Evolutionary conservation across 2,113 vertebrate genomes (phyloP), one percentile per base, ranked within the genome.

Genomic region (Gymnorhina tibicen): DNA sequence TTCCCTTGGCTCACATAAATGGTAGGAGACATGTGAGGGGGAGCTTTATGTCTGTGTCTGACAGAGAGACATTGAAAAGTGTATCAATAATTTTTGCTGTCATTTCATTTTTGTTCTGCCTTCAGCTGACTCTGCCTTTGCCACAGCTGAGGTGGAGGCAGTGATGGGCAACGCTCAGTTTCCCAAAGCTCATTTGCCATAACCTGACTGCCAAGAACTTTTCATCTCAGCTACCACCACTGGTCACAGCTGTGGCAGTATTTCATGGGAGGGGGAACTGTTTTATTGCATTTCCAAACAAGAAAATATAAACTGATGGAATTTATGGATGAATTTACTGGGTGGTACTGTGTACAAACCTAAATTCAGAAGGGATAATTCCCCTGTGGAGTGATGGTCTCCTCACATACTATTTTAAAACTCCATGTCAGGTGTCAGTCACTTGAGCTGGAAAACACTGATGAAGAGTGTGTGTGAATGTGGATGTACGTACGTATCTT

Each of bases 121-220:
- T 75, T 67, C 47, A 22, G 18, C 79, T 52, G 41, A 9, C 9
- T 58, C 18, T 33, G 3, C 50, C 22, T 16, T 32, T n/a, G 52
- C 32, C 2, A 2, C 0, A 0, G 32, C 41, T 32, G 73, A n/a
- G 47, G 18, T 14, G 18, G 16, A 44, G 32, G 17, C 0, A 3
- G n/a, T 21, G 72, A 4, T 49, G 59, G 37, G 60, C 37, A 20
- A 6, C 0, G 0, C 23, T 30, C 4, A 1, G 0, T 18, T 70
- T 42, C 37, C 13, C 70, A 16, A 8, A 46, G 13, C 42, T 85
- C 0, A 0, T 37, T 46, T 27, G 24, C 75, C 63, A 14, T 62
- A 55, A 50, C 60, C 55, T 46, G 64, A 12, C 32, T 2, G 10
- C 30, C 0, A 0, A 35, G 30, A 50, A 53, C 17, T 59, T 58